Percentiles rank a stretch among this genome's conserved stretches.
Conservation (phyloP, 2,113 vertebrate genomes). For the Delphinus delphis region DNA sequence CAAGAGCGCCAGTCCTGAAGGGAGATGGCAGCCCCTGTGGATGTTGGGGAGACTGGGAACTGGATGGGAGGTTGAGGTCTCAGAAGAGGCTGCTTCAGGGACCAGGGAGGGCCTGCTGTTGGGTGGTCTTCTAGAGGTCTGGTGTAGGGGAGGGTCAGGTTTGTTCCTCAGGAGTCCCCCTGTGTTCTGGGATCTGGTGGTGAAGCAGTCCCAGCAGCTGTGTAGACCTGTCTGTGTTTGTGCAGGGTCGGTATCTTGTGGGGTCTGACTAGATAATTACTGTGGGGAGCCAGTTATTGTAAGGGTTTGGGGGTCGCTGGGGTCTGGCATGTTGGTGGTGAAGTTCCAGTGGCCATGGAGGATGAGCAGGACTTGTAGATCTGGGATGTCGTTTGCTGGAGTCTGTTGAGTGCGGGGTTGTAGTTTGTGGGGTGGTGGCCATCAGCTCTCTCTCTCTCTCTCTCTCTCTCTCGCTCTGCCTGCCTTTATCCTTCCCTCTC, state of each 20-base stretch:
- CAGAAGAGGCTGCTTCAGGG: background rate
- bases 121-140: background rate
- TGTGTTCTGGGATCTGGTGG: background rate
- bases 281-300: background rate
- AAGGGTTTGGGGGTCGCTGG: background rate
- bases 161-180: background rate
- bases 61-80: background rate
- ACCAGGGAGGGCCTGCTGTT: background rate
- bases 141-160: too few relatives aligned
- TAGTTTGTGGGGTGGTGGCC: background rate
- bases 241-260: too few relatives aligned
- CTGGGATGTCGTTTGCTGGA: background rate
- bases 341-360: accelerated
- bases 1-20: accelerated
- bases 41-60: background rate
- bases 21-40: background rate
- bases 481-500: background rate
- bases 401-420: background rate
- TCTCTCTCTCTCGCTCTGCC: background rate
- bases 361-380: too few relatives aligned
- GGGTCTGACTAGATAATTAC: background rate
- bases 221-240: background rate
- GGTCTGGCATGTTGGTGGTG: accelerated
- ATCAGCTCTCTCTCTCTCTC: background rate
- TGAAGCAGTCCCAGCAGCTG: accelerated